phyloP scores from a whole-genome alignment of 2,888 invertebrate species.

The Agrochola lota region DNA sequence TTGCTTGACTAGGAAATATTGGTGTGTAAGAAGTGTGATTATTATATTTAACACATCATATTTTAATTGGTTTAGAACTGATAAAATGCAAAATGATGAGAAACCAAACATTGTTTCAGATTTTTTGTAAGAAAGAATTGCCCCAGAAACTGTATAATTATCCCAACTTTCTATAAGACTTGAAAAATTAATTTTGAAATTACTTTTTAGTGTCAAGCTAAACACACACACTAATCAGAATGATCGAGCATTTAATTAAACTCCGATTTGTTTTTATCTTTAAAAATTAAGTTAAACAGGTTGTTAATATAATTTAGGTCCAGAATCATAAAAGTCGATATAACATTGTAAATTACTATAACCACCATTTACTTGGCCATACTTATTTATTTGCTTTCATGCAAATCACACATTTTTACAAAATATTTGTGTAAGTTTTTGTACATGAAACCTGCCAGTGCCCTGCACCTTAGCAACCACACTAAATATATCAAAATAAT shows the following conservation, averaged over 20 bases:
- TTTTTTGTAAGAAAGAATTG: neutral
- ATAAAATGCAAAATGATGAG: neutral
- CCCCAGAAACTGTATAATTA: neutral
- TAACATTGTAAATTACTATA: neutral
- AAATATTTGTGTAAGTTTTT: neutral
- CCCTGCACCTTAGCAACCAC: neutral
- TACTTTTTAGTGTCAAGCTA: neutral
- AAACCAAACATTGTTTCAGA: constrained; percentile 7
- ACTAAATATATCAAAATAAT: neutral
- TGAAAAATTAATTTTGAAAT: neutral
- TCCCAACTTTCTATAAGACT: constrained; percentile 18
- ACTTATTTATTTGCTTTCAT: neutral
- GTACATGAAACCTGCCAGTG: neutral
- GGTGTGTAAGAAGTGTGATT: neutral
- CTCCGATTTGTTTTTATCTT: neutral
- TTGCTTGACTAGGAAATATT: constrained; percentile 9
- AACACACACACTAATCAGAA: neutral
- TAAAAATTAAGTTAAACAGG: neutral
- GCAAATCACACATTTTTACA: neutral
- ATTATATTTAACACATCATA: neutral
- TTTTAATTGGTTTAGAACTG: neutral
- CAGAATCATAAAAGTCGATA: neutral
- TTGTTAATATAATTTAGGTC: neutral
- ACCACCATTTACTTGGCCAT: neutral
- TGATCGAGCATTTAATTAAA: neutral